phyloP scores from a whole-genome alignment of 2,113 vertebrate species.

The Eretmochelys imbricata region DNA sequence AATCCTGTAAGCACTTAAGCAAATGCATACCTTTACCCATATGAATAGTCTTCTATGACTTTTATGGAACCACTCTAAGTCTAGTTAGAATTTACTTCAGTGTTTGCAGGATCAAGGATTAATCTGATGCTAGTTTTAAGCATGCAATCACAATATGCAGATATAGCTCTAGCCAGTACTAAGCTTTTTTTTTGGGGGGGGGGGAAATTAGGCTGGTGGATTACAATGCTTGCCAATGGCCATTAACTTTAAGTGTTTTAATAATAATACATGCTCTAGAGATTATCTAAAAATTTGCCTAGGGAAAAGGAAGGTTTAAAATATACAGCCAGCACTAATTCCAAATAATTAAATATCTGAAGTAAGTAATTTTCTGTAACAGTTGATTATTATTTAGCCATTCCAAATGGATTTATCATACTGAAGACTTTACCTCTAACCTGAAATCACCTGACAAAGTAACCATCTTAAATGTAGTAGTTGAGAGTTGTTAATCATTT shows the following conservation, averaged over 20 bases:
- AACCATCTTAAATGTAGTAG: not conserved
- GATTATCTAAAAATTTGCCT: not conserved
- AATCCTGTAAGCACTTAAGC: not conserved
- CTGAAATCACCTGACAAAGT: conserved; percentile 23
- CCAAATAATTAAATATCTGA: not conserved
- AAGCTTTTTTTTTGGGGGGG: not conserved
- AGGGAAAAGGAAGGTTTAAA: not conserved
- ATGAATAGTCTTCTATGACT: not conserved
- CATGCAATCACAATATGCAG: not conserved
- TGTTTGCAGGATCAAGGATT: not conserved
- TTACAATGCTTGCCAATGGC: not conserved
- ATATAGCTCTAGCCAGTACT: not conserved
- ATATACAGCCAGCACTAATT: not conserved
- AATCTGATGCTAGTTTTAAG: not conserved
- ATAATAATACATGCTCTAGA: not conserved
- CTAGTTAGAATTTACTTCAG: not conserved
- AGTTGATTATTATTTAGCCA: not conserved
- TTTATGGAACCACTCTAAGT: not conserved
- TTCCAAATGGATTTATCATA: not conserved
- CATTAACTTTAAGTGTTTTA: not conserved
- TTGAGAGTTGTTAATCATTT: conserved; percentile 13
- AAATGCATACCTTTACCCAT: not conserved
- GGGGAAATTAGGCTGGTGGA: not conserved
- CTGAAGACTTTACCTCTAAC: not conserved
- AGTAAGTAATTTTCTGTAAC: not conserved